These are phyloP conservation scores for Heliconius eleuchia DNA, from an alignment of 1,140 invertebrate genomes.

Conservation along the genomic window DNA sequence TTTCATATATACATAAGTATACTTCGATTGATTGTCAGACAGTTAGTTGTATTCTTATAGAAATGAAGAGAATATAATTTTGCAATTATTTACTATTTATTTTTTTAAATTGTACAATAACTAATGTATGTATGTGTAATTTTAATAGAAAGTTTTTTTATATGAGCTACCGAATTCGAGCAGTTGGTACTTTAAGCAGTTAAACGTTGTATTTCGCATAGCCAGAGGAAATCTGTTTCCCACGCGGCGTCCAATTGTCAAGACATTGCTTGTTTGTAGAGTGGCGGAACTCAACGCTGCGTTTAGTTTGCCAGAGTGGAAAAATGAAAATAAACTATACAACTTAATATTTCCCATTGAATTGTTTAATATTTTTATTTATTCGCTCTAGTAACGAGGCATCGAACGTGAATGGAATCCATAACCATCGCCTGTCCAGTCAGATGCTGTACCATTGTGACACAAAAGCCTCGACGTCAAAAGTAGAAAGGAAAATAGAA, in stretches of 20 bases:
- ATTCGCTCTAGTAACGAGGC: too few species aligned
- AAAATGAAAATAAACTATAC: too few species aligned
- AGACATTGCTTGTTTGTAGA: not conserved
- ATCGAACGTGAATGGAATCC: too few species aligned
- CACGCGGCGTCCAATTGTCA: not conserved
- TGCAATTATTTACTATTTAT: conserved; percentile 1
- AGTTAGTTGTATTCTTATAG: conserved; percentile 7
- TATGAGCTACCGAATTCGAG: not conserved
- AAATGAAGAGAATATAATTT: not conserved
- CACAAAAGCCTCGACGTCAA: too few species aligned
- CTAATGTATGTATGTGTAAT: not conserved
- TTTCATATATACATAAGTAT: not conserved
- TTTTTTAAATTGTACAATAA: conserved; percentile 1
- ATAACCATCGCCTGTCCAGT: too few species aligned
- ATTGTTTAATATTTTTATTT: too few species aligned
- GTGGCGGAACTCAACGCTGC: not conserved
- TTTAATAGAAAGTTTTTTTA: not conserved
- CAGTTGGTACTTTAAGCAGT: not conserved
- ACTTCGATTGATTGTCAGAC: not conserved
- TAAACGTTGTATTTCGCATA: too few species aligned
- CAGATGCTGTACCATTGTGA: too few species aligned
- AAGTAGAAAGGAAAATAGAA: too few species aligned
- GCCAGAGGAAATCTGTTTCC: not conserved
- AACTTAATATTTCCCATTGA: too few species aligned
- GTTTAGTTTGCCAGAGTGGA: not conserved